Percentiles rank a stretch among this genome's conserved stretches.
Evolutionary conservation across 2,888 invertebrate species (phyloP).

Genomic region (Cetonia aurata): DNA sequence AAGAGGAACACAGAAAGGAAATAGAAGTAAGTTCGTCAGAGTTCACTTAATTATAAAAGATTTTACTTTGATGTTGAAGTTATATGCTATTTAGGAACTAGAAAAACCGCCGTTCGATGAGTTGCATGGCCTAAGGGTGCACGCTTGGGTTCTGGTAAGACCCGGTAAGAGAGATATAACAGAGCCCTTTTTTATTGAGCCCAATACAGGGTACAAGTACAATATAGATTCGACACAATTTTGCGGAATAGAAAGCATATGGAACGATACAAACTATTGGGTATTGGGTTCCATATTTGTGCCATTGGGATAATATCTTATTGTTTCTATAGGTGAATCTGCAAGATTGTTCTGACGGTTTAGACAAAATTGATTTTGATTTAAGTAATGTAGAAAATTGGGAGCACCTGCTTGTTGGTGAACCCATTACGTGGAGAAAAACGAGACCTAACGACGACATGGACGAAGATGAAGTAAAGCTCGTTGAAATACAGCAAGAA

Average conservation of each 20-base stretch:
- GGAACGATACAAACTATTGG: conserved; percentile 90
- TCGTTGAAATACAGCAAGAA: conserved; percentile 67
- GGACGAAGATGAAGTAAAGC: conserved; percentile 70
- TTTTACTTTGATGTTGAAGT: too few relatives aligned
- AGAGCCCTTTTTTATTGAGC: conserved; percentile 85
- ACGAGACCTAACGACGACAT: conserved; percentile 62
- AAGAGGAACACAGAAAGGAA: conserved; percentile 57
- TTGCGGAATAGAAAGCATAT: conserved; percentile 84
- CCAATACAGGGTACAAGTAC: conserved; percentile 80
- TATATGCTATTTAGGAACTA: conserved; percentile 67
- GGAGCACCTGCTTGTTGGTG: conserved; percentile 82
- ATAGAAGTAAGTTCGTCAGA: conserved; percentile 43
- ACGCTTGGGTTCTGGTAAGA: conserved; percentile 86
- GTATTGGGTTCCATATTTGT: conserved; percentile 63
- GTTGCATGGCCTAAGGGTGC: conserved; percentile 78
- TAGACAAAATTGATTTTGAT: conserved; percentile 73
- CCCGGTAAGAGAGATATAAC: conserved; percentile 71
- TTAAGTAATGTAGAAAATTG: conserved; percentile 73
- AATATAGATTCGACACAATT: conserved; percentile 74
- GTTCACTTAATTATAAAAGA: too few relatives aligned
- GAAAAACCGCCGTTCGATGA: conserved; percentile 77
- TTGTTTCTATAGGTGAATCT: conserved; percentile 70
- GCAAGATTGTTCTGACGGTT: conserved; percentile 70
- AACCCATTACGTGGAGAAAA: conserved; percentile 70
- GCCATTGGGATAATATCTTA: background rate